phyloP scores from a whole-genome alignment of 2,113 vertebrate genomes.

The Sinocyclocheilus rhinocerous region DNA sequence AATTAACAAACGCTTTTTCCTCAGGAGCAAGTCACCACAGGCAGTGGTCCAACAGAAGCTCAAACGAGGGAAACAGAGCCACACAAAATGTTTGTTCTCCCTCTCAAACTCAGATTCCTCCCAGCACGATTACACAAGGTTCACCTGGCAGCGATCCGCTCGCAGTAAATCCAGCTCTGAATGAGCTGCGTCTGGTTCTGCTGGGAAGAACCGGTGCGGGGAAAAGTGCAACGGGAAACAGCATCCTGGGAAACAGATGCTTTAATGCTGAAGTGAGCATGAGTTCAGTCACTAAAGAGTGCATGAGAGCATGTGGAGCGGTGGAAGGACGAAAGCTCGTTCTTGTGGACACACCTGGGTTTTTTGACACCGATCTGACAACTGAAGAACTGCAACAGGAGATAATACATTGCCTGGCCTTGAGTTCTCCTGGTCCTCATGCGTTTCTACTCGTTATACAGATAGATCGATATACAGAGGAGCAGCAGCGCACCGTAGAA shows the following conservation, averaged over 20 bases:
- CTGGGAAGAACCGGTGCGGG: constrained; percentile 53
- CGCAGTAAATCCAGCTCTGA: background rate
- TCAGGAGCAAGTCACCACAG: no score
- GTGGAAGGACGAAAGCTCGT: constrained; percentile 22
- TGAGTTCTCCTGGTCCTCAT: constrained; percentile 55
- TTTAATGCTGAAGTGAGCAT: constrained; percentile 36
- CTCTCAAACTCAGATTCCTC: background rate
- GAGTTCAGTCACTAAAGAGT: constrained; percentile 48
- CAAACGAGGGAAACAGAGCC: no score
- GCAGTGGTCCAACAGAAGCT: no score
- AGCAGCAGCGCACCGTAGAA: constrained; percentile 31
- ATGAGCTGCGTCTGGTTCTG: constrained; percentile 33
- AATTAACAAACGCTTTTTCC: no score
- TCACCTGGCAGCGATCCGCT: no score
- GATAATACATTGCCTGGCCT: constrained; percentile 18
- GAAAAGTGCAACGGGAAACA: constrained; percentile 58
- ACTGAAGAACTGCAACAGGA: background rate
- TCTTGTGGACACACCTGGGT: constrained; percentile 54
- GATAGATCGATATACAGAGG: constrained; percentile 42
- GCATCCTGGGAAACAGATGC: constrained; percentile 32
- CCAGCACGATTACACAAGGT: no score
- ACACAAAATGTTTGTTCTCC: background rate
- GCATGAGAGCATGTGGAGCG: constrained; percentile 3
- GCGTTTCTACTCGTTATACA: constrained; percentile 49
- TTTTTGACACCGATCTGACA: constrained; percentile 39